Evolutionary conservation across 2,888 invertebrate genomes (phyloP), one percentile per base, ranked within the genome.

Genomic region (Coelinius sp.): DNA sequence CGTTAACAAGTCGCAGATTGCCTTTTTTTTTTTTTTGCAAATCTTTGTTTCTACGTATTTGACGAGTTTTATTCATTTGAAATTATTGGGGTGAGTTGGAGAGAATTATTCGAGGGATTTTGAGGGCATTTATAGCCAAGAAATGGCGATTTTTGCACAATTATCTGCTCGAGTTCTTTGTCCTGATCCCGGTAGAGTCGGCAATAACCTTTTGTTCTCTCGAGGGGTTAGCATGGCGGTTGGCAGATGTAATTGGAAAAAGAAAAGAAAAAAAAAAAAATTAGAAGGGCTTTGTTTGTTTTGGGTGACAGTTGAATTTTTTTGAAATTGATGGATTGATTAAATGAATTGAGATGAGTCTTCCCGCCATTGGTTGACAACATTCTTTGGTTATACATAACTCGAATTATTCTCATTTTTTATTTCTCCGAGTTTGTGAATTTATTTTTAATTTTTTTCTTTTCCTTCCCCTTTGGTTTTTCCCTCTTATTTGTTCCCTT

Each of bases 61-160:
- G 35, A 35, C 14, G 20, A 10, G 2, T 74, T 69, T 64, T 63
- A 52, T n/a, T n/a, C n/a, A n/a, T n/a, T n/a, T n/a, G n/a, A n/a
- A 70, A 71, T 70, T 46, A 70, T 22, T 38, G 38, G 8, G 38
- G 10, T 38, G 4, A 10, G 10, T n/a, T 10, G 41, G 7, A n/a
- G n/a, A n/a, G n/a, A n/a, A n/a, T n/a, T n/a, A 5, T 7, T 31
- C 31, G n/a, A 2, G 41, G 41, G 41, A 41, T 41, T 41, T n/a
- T 41, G 7, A n/a, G 41, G 41, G 25, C 24, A 25, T 6, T 53
- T 24, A 12, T 22, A 12, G 12, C 1, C 24, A 2, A 8, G 27
- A 27, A 10, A 24, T 2, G 14, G 14, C 12, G 53, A 3, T 17
- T 35, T 59, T 31, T 35, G 31, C 20, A 5, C 17, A 22, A 17